Conservation (phyloP, 1,140 invertebrate genomes). For the Centruroides sculpturatus region DNA sequence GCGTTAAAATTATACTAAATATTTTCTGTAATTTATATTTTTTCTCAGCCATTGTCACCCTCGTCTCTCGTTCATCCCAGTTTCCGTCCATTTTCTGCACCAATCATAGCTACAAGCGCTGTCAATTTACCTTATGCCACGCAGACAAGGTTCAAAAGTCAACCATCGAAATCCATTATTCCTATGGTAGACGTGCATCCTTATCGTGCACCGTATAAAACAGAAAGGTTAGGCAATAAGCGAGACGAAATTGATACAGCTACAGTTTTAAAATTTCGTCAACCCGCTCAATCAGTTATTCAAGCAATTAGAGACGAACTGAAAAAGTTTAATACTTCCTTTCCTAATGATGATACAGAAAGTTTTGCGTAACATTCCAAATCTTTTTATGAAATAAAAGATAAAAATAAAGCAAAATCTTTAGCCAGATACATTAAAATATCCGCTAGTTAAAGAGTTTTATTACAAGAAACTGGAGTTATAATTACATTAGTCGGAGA, state of each 20-base stretch:
- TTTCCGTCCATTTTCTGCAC: background rate
- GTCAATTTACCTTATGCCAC: background rate
- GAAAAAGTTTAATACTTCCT: conserved; percentile 5
- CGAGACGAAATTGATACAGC: background rate
- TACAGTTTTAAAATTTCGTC: background rate
- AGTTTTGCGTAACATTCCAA: conserved; percentile 1
- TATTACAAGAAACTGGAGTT: too few relatives aligned
- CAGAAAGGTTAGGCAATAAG: background rate
- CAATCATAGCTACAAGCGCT: background rate
- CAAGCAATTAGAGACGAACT: conserved; percentile 12
- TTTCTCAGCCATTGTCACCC: too few relatives aligned
- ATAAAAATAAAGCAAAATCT: too few relatives aligned
- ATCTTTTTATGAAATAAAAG: too few relatives aligned
- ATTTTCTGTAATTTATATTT: too few relatives aligned
- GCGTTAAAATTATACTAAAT: too few relatives aligned
- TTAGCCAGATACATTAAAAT: too few relatives aligned
- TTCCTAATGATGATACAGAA: conserved; percentile 1
- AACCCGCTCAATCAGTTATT: conserved; percentile 6
- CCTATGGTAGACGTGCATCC: background rate
- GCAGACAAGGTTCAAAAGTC: background rate
- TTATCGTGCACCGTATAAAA: background rate
- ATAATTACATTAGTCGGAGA: too few relatives aligned
- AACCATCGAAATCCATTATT: background rate
- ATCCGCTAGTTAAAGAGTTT: too few relatives aligned
- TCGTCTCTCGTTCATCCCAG: too few relatives aligned